Evolutionary conservation across 2,113 vertebrate genomes (phyloP).

Genomic region (Coturnix japonica): DNA sequence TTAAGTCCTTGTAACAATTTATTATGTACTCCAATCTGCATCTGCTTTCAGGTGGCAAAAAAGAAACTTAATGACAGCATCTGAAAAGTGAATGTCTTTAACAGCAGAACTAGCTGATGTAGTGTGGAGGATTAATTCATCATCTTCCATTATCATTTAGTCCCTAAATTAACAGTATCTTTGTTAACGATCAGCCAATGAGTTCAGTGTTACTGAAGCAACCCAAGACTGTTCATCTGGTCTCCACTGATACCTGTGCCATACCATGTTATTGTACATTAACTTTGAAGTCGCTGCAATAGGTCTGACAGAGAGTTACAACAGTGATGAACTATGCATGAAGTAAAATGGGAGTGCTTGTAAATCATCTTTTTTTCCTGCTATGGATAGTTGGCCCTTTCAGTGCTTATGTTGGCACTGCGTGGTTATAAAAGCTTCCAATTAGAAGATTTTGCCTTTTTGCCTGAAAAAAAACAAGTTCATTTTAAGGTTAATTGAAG

Average conservation of each 20-base stretch:
- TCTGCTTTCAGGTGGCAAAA: neutral
- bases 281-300: neutral
- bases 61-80: neutral
- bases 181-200: neutral
- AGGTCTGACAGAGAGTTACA: neutral
- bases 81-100: neutral
- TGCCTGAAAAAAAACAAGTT: neutral
- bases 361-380: neutral
- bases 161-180: neutral
- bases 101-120: neutral
- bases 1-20: neutral
- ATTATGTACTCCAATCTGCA: neutral
- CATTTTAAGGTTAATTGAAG: conserved; percentile 25
- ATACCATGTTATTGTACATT: no score
- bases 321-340: neutral
- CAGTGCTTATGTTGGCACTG: conserved; percentile 6
- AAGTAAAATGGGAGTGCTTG: neutral
- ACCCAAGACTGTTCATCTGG: neutral
- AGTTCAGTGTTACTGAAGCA: neutral
- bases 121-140: neutral
- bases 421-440: conserved; percentile 2
- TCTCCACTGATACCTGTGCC: neutral
- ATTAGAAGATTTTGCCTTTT: neutral
- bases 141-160: neutral
- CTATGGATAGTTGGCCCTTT: neutral